phyloP scores from a whole-genome alignment of 2,797 vertebrate species.

The Poecilia gillii region DNA sequence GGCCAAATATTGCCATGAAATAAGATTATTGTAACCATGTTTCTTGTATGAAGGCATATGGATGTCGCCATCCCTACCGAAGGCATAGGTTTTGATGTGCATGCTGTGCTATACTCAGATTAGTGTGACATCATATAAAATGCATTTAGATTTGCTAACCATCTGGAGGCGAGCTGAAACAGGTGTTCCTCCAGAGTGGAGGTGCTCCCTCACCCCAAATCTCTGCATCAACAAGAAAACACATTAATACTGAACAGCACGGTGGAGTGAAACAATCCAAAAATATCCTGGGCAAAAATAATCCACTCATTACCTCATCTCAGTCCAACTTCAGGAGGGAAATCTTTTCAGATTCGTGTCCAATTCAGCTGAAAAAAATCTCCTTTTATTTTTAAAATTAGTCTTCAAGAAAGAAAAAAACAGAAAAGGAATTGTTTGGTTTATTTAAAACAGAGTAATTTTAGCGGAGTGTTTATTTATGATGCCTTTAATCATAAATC shows the following conservation, averaged over 20 bases:
- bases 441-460: conserved; percentile 45
- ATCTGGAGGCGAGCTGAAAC: conserved; percentile 73
- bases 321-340: conserved; percentile 4
- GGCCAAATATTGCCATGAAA: conserved; percentile 28
- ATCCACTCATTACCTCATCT: conserved; percentile 11
- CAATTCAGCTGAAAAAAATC: conserved; percentile 5
- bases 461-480: conserved; percentile 33
- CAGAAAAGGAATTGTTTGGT: background rate
- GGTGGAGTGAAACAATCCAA: conserved; percentile 19
- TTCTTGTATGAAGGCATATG: conserved; percentile 60
- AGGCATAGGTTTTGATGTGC: conserved; percentile 67
- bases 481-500: conserved; percentile 33
- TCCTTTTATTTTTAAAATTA: background rate
- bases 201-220: conserved; percentile 67
- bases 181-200: conserved; percentile 72
- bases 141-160: conserved; percentile 74
- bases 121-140: conserved; percentile 76
- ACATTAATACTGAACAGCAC: conserved; percentile 59
- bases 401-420: background rate
- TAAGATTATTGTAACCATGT: conserved; percentile 49
- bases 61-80: conserved; percentile 50
- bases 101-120: conserved; percentile 64
- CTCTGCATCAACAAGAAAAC: conserved; percentile 63
- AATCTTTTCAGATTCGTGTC: conserved; percentile 15
- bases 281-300: conserved; percentile 21